Base-by-base conservation (phyloP, 2,797 vertebrate genomes). In the Melanotaenia maccullochi region DNA sequence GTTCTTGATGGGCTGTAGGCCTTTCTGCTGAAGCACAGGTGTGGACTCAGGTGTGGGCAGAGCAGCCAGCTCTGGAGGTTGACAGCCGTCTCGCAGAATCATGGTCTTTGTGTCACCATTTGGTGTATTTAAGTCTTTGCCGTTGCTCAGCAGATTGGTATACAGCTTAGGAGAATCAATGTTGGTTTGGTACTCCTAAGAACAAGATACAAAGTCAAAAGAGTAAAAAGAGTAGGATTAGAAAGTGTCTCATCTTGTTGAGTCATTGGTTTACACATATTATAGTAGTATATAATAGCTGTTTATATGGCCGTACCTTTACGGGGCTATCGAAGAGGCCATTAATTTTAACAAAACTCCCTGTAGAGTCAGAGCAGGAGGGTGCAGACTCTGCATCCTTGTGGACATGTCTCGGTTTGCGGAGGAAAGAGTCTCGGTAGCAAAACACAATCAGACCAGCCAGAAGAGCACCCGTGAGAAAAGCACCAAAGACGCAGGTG, bases 1-100 rank as follows among this genome's bases (percentile, higher is more conserved):
- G 88, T 95, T 96, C 54, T 97, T 99, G 88, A 97, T 95, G 22
- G 96, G 95, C 88, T 97, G 97, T 71, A 98, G 90, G 44, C 94
- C 95, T 92, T 99, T 99, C 81, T 98, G 98, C 33, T 97, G 97
- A 71, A 99, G 95, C 60, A 98, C 98, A 0, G 98, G 98, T 0
- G 98, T 99, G 0, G 98, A 99, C 80, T 99, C 98, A 0, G 98
- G 98, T 0, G 98, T 99, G 0, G 98, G 98, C 67, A 99, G 94
- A 0, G 98, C 98, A 22, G 97, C 97, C 57, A 99, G 84, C 84
- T 99, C 98, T 0, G 98, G 98, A 11, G 97, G 97, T 74, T 98
- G 96, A 65, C 96, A 96, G 57, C 95, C 94, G 16, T 95, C 95
- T 59, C 97, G 95, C 89, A 96, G 89, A 51, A 97, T 96, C 94